Base-by-base conservation (phyloP, 2,797 vertebrate genomes). In the Eulemur albifrons region DNA sequence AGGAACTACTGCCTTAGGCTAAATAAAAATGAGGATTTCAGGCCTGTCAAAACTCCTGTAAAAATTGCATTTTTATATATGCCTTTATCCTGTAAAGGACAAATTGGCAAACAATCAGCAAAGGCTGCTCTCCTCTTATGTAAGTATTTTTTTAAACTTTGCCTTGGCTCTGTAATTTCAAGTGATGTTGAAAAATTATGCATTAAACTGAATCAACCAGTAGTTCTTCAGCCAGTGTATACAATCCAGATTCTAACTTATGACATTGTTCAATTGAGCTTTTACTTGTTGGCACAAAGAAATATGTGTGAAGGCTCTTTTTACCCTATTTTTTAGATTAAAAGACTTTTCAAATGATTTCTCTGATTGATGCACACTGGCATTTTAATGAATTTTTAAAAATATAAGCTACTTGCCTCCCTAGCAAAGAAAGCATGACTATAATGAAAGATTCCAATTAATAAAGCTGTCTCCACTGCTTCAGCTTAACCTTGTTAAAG, bases 351-450 rank as follows among this genome's bases (percentile, higher is more conserved):
- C 15, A 67, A 70, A 45, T 92, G 61, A 82, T 91, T 98, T 69
- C 43, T 97, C 38, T 95, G 40, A 79, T 87, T 50, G 20, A 81
- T 83, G 6, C 25, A 80, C 7, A 40, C 7, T 86, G 75, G 32
- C 35, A 82, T 97, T 97, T 97, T 88, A 97, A 88, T 72, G 73
- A 89, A 57, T 61, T 70, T 94, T 84, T 45, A 0, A 93, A 95
- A 89, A 85, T 87, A 59, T 76, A 72, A 76, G 13, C 9, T 35
- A 21, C 15, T 93, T 96, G 63, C 30, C 92, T 94, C 59, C 35
- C 48, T n/a, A 96, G 92, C 59, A 95, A 88, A 92, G 80, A 90
- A 96, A 96, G 45, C 5, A 87, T 25, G 45, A 75, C 48, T 88
- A 9, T 85, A 75, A 92, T 92, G n/a, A 90, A 97, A 97, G 7